Evolutionary conservation across 2,113 vertebrate genomes (phyloP).

Genomic region (Peromyscus maniculatus): DNA sequence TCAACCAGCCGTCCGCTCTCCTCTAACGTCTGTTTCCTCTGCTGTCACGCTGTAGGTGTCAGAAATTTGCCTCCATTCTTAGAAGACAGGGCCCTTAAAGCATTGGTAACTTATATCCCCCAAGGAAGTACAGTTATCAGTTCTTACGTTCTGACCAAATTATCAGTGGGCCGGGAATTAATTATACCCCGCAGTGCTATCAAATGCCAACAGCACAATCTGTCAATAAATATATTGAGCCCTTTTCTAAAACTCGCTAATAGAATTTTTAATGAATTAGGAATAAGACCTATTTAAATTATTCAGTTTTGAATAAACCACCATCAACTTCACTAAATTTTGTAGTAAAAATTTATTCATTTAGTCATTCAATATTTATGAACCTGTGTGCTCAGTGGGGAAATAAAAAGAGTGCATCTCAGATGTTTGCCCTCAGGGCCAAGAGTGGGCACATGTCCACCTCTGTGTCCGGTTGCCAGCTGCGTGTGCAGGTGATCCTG

Average conservation of each 20-base stretch:
- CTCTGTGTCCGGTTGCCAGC: background rate
- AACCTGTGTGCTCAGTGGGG: background rate
- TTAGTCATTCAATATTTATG: constrained; percentile 37
- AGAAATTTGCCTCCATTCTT: background rate
- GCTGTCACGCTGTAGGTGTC: background rate
- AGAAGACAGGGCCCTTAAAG: background rate
- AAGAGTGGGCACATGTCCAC: background rate
- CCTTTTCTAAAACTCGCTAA: constrained; percentile 61
- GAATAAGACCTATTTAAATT: constrained; percentile 61
- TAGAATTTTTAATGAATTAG: constrained; percentile 65
- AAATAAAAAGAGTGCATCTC: background rate
- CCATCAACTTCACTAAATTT: constrained; percentile 4
- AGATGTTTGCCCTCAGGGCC: background rate
- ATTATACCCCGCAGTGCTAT: background rate
- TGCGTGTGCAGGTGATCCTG: no score
- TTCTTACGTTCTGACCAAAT: background rate
- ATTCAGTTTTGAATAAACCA: constrained; percentile 59
- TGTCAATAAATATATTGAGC: background rate
- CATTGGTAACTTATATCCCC: background rate
- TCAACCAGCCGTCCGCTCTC: background rate
- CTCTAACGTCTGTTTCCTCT: background rate
- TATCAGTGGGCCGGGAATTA: constrained; percentile 28
- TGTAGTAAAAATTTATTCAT: constrained; percentile 8
- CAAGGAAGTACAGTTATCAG: background rate
- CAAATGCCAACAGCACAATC: constrained; percentile 1